A percentile compares a stretch with the other conserved stretches of the same genome.
These are phyloP conservation scores for Telmatherina bonti DNA, from an alignment of 2,797 vertebrate species.

Conservation along the genomic window DNA sequence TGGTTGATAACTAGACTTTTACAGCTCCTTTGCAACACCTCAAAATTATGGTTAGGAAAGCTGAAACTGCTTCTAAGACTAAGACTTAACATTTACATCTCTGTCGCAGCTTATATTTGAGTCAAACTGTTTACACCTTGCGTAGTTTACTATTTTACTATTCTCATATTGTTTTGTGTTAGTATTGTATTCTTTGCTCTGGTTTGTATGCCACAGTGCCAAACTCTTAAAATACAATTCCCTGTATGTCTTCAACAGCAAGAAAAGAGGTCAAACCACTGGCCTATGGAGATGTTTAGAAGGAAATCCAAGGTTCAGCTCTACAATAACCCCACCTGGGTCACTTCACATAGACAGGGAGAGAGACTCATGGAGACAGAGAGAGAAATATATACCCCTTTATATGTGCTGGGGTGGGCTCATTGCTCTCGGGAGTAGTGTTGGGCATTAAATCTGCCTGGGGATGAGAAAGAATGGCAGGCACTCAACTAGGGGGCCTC, in stretches of 20 bases:
- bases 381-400: slow-evolving; percentile 49
- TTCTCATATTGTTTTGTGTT: no score
- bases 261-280: slow-evolving; percentile 61
- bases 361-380: slow-evolving; percentile 20
- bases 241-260: slow-evolving; percentile 48
- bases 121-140: no score
- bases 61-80: no score
- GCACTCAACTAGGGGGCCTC: slow-evolving; percentile 74
- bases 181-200: no score
- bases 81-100: no score
- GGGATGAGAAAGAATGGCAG: slow-evolving; percentile 75
- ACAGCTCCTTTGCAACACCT: no score
- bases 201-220: slow-evolving; percentile 12
- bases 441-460: slow-evolving; percentile 76
- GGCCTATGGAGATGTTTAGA: slow-evolving; percentile 54
- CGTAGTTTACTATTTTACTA: no score
- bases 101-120: no score
- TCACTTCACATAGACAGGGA: slow-evolving; percentile 34
- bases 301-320: slow-evolving; percentile 60
- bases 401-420: slow-evolving; percentile 60
- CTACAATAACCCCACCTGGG: slow-evolving; percentile 52
- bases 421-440: slow-evolving; percentile 64
- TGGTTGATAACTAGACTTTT: no score
- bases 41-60: no score
- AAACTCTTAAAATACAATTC: slow-evolving; percentile 31